Conservation (phyloP, 2,797 vertebrate species). For the Malacoraja senta region DNA sequence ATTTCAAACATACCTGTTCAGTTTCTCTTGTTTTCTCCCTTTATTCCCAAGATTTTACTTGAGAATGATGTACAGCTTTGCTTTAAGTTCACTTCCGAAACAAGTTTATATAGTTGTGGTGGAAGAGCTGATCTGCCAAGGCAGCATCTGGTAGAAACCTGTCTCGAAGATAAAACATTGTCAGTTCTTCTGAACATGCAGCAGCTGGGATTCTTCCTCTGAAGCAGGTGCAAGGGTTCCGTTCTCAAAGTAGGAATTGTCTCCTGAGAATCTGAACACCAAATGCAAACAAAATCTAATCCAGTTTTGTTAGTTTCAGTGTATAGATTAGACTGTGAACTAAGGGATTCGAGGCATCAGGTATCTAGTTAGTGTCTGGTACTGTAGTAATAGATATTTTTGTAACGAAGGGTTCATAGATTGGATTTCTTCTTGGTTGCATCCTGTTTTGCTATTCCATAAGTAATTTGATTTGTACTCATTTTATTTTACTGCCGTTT, state of each 20-base stretch:
- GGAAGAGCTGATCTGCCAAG: neutral
- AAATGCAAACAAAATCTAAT: neutral
- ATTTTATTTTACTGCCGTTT: neutral
- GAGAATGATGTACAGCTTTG: neutral
- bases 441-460: neutral
- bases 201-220: neutral
- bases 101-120: neutral
- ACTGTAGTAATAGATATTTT: neutral
- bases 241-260: neutral
- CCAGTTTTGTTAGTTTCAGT: neutral
- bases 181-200: neutral
- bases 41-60: neutral
- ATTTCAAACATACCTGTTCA: neutral
- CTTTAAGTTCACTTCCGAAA: neutral
- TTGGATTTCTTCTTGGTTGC: neutral
- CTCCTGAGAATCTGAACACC: neutral
- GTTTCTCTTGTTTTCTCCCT: neutral
- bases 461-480: too few relatives aligned
- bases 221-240: neutral
- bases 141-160: neutral
- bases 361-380: neutral
- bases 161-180: neutral
- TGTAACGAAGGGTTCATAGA: neutral
- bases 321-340: neutral
- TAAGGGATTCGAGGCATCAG: neutral